phyloP scores from a whole-genome alignment of 2,113 vertebrate genomes.

The Rhinopomastus cyanomelas region DNA sequence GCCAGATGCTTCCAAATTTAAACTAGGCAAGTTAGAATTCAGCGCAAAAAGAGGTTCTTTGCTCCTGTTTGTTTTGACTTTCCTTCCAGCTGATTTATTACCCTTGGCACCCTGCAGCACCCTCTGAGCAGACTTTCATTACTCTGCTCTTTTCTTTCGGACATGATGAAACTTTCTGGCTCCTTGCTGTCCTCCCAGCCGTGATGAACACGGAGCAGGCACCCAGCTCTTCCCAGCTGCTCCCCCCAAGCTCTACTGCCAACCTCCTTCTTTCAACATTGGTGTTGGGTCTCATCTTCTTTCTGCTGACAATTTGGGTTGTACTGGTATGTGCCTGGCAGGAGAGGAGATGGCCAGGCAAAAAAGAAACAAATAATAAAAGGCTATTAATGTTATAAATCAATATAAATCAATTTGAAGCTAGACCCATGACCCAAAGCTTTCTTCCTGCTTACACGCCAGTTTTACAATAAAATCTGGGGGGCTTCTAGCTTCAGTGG shows the following conservation, averaged over 20 bases:
- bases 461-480: not conserved
- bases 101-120: not conserved
- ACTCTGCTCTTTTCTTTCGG: slow-evolving; percentile 25
- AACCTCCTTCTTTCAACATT: not conserved
- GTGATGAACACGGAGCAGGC: not conserved
- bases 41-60: not conserved
- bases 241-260: not conserved
- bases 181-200: slow-evolving; percentile 16
- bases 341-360: not conserved
- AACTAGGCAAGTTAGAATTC: slow-evolving; percentile 13
- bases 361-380: not conserved
- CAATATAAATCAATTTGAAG: not conserved
- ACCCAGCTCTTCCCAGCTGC: not conserved
- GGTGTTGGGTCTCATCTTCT: not conserved
- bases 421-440: not conserved
- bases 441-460: not conserved
- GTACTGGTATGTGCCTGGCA: not conserved
- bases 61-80: slow-evolving; percentile 45
- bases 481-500: not conserved
- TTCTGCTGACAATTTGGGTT: not conserved
- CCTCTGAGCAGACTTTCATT: slow-evolving; percentile 41
- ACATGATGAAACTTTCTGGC: slow-evolving; percentile 57
- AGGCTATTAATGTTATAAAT: not conserved
- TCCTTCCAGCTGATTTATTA: slow-evolving; percentile 46
- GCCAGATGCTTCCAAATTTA: not conserved